A percentile compares a stretch with the other conserved stretches of the same genome.
Conservation (phyloP, 2,888 invertebrate genomes). For the Amphipyra tragopoginis region DNA sequence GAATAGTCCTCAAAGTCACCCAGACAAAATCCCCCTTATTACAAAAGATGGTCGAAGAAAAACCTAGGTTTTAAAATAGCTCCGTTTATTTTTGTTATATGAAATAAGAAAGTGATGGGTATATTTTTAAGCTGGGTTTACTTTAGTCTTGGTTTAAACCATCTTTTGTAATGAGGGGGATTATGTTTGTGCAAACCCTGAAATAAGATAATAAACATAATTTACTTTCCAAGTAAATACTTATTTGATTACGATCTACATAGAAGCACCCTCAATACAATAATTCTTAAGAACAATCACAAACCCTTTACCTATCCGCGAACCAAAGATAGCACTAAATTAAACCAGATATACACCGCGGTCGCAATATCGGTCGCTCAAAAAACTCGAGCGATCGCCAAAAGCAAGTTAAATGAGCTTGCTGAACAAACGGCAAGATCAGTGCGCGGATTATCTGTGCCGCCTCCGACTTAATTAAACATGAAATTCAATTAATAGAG, state of each 20-base stretch:
- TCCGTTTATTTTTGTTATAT: too few relatives aligned
- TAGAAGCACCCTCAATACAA: constrained; percentile 11
- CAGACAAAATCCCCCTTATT: too few relatives aligned
- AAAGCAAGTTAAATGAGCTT: constrained; percentile 77
- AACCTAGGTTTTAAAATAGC: too few relatives aligned
- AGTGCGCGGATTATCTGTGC: constrained; percentile 81
- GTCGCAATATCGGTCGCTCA: constrained; percentile 58
- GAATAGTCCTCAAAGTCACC: too few relatives aligned
- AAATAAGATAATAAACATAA: too few relatives aligned
- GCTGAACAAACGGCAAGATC: constrained; percentile 76
- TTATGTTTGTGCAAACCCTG: too few relatives aligned
- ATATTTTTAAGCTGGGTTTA: too few relatives aligned
- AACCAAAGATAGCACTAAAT: constrained; percentile 33
- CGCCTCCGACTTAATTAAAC: constrained; percentile 87
- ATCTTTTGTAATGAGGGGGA: too few relatives aligned
- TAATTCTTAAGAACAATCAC: constrained; percentile 38
- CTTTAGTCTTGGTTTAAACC: too few relatives aligned
- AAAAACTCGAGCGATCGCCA: constrained; percentile 71
- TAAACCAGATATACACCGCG: constrained; percentile 28
- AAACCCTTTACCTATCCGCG: constrained; percentile 43
- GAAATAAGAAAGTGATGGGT: too few relatives aligned
- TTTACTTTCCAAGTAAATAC: not conserved
- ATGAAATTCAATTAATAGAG: constrained; percentile 90
- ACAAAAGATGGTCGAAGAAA: too few relatives aligned
- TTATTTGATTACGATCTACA: constrained; percentile 28